Evolutionary conservation across 2,113 vertebrate species (phyloP), one percentile per base, ranked within the genome.

Genomic region (Hyaena hyaena): DNA sequence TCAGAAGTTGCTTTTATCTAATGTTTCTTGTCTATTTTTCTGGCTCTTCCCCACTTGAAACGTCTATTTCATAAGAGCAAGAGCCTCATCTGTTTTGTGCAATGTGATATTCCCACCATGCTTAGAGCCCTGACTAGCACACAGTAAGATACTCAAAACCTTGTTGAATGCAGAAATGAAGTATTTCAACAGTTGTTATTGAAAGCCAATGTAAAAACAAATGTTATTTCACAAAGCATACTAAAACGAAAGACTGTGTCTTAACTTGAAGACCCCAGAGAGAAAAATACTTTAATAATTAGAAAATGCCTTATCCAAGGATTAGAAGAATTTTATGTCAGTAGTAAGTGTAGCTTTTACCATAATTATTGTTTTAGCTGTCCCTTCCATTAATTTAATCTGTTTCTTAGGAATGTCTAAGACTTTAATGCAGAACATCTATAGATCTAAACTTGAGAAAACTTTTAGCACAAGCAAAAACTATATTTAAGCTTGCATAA

Each of bases 241-340:
- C 11, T 77, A 95, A 95, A 43, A 90, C 24, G 33, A 83, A 90
- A 97, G 33, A 93, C 39, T 81, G 58, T 48, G 21, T 90, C 21
- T 93, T 90, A 33, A 74, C 23, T 68, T 58, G 73, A 93, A 97
- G 77, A 76, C 24, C 3, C 17, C 50, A 77, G 35, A 79, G 31
- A 91, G n/a, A 66, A 79, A 79, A 84, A 35, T 85, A 86, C 73
- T 96, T 93, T 80, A 39, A 58, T 83, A 82, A 92, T 61, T 45
- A 91, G 77, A 43, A 95, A 80, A 73, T 89, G 79, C 16, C 9
- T 81, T 43, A 76, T 43, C 16, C 28, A 93, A 86, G 35, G 48
- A 65, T 31, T 63, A 76, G 1, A 76, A 90, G 14, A 63, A 10
- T 55, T 95, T 90, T 74, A 81, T 15, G 23, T 77, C 21, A 66